These are phyloP conservation scores for Sarcophaga caerulescens DNA, from an alignment of 2,888 invertebrate species.

Conservation along the genomic window DNA sequence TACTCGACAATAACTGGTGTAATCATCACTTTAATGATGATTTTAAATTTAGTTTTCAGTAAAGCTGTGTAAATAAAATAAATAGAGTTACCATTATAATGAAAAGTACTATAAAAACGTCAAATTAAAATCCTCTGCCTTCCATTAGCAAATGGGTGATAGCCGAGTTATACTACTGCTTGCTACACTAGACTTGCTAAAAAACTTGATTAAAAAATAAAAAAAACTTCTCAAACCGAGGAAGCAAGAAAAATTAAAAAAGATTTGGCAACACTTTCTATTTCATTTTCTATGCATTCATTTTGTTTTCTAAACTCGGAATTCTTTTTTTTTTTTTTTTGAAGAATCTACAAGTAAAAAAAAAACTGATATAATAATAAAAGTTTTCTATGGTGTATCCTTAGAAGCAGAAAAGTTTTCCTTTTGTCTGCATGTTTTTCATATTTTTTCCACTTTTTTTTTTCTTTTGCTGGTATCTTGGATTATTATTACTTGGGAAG, in stretches of 20 bases:
- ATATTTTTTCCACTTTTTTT: neutral
- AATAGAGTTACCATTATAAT: slow-evolving; percentile 9
- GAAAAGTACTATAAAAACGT: neutral
- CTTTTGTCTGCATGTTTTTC: neutral
- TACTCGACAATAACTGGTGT: slow-evolving; percentile 25
- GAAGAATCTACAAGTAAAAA: neutral
- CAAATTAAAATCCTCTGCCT: too few relatives aligned
- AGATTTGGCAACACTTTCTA: slow-evolving; percentile 16
- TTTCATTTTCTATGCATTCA: neutral
- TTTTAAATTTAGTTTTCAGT: slow-evolving; percentile 19
- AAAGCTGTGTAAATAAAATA: neutral
- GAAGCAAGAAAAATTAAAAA: neutral
- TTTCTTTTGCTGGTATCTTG: slow-evolving; percentile 9
- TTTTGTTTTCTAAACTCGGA: neutral
- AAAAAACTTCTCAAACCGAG: neutral
- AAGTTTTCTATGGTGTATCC: neutral
- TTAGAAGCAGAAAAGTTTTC: slow-evolving; percentile 12
- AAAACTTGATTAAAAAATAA: too few relatives aligned
- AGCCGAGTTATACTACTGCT: too few relatives aligned
- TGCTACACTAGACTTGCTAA: too few relatives aligned
- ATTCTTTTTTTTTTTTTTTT: neutral
- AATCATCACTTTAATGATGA: slow-evolving; percentile 45
- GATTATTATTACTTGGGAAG: slow-evolving; percentile 22
- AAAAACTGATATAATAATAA: neutral
- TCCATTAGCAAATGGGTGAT: too few relatives aligned